A percentile compares a stretch with the other conserved stretches of the same genome.
Evolutionary conservation across 2,113 vertebrate species (phyloP).

Genomic region (Hipposideros armiger): DNA sequence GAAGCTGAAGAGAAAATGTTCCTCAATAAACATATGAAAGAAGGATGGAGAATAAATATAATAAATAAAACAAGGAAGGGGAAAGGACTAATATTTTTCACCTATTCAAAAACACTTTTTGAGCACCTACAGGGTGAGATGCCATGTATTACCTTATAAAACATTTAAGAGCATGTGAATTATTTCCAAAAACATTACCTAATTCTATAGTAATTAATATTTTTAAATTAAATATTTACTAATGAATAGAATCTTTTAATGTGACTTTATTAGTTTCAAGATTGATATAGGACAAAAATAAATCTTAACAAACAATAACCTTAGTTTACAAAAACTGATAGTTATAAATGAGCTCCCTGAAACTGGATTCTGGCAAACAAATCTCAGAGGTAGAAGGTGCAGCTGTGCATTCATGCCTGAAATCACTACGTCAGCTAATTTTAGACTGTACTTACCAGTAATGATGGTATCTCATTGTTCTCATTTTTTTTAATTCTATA

Average conservation of each 20-base stretch:
- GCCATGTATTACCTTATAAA: neutral
- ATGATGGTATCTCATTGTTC: slow-evolving; percentile 58
- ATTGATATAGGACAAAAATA: slow-evolving; percentile 35
- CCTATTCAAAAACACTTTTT: neutral
- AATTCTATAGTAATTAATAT: neutral
- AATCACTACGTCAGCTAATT: slow-evolving; percentile 69
- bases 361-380: slow-evolving; percentile 38
- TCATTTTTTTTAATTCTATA: slow-evolving; percentile 67
- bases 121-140: neutral
- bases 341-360: slow-evolving; percentile 42
- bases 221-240: neutral
- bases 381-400: neutral
- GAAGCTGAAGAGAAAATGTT: neutral
- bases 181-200: neutral
- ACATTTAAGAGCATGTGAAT: neutral
- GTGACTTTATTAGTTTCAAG: slow-evolving; percentile 10
- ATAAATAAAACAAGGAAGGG: neutral
- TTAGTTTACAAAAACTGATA: neutral
- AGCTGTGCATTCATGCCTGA: slow-evolving; percentile 43
- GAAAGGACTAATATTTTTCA: neutral
- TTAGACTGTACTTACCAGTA: slow-evolving; percentile 63
- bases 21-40: neutral
- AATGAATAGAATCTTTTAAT: neutral
- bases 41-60: neutral
- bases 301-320: neutral